Evolutionary conservation across 2,888 invertebrate genomes (phyloP), one percentile per base, ranked within the genome.

Genomic region (Alloplasta piceator): DNA sequence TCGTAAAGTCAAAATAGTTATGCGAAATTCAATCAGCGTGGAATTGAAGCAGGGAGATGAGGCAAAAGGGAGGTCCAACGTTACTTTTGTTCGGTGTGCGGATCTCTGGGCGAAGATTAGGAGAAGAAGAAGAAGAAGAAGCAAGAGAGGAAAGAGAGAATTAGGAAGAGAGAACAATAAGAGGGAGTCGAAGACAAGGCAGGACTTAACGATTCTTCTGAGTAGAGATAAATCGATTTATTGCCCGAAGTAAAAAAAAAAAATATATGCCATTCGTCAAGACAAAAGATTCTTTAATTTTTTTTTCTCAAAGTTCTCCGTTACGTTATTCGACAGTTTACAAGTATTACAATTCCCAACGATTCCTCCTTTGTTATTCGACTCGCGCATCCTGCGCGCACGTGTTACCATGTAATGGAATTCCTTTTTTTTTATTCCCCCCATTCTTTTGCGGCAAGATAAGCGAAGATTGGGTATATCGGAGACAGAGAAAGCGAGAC

Each of bases 191-290:
- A 14, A 38, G 36, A 52, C 12, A 6, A 14, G 52, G 6, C 55
- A 48, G 43, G 58, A 12, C 14, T 75, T 80, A 63, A 80, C 61
- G 80, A 81, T 64, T 77, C 73, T 76, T 82, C 79, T 55, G n/a
- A 36, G 78, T 75, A 82, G 58, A 78, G 74, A 81, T 81, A 74
- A 70, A 67, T 74, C 75, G 70, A 58, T 41, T 14, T 60, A 78
- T 60, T 41, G 58, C 7, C 10, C 50, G 55, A 43, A 55, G 56
- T 26, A 26, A 56, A 39, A 7, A 61, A 43, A 52, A 7, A 55
- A 75, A 26, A 26, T 26, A 56, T 36, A 63, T 46, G 10, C 16
- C 26, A 26, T 26, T 26, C 26, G 26, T 26, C 41, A 9, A 41
- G 39, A 60, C 60, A 48, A 64, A 55, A 52, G 61, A 7, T 10